phyloP scores from a whole-genome alignment of 2,797 vertebrate genomes.

The Phyllotis vaccarum region DNA sequence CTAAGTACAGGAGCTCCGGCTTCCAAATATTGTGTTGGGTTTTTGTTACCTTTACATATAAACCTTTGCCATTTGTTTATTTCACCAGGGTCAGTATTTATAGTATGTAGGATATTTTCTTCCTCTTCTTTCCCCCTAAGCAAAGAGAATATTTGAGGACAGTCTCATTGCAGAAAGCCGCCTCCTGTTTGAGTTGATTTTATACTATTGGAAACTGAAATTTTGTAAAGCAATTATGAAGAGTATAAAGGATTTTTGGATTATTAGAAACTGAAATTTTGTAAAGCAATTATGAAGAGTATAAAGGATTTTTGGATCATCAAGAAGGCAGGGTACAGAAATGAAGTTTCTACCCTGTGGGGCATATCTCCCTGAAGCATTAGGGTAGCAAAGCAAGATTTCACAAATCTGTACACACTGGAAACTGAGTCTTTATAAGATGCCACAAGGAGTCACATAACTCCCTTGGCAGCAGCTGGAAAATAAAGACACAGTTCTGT shows the following conservation, averaged over 20 bases:
- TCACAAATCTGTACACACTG: slow-evolving; percentile 43
- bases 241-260: slow-evolving; percentile 73
- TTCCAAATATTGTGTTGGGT: slow-evolving; percentile 52
- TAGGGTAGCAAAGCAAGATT: slow-evolving; percentile 47
- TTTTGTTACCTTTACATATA: slow-evolving; percentile 47
- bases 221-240: slow-evolving; percentile 71
- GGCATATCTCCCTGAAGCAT: slow-evolving; percentile 71
- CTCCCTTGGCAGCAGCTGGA: slow-evolving; percentile 57
- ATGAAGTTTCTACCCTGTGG: slow-evolving; percentile 57
- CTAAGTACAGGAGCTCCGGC: background rate
- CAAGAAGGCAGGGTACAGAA: slow-evolving; percentile 77
- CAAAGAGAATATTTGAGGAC: slow-evolving; percentile 61
- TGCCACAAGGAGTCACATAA: slow-evolving; percentile 51
- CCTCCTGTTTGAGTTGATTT: slow-evolving; percentile 72
- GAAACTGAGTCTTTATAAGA: slow-evolving; percentile 65
- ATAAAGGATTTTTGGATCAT: slow-evolving; percentile 75
- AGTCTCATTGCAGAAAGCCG: slow-evolving; percentile 34
- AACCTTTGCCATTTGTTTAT: slow-evolving; percentile 38
- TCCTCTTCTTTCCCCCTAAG: background rate
- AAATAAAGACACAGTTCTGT: slow-evolving; percentile 79
- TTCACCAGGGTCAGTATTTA: slow-evolving; percentile 19
- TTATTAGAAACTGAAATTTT: slow-evolving; percentile 70
- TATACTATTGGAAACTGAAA: slow-evolving; percentile 70
- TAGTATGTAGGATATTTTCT: background rate
- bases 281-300: slow-evolving; percentile 70